Evolutionary conservation across 2,113 vertebrate genomes (phyloP).

Genomic region (Neodontobutis hainanensis): DNA sequence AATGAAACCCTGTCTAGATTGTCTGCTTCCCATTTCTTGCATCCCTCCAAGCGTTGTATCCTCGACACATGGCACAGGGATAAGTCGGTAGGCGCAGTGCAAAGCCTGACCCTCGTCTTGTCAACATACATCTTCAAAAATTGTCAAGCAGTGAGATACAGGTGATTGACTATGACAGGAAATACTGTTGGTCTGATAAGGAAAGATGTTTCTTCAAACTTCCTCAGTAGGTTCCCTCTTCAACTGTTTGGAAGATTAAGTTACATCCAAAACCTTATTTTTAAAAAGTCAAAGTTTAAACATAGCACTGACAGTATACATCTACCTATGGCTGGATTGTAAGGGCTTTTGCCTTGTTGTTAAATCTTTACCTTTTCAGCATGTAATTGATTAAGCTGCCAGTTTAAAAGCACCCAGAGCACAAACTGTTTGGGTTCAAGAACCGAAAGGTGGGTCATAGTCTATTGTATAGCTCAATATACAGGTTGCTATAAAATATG

Average conservation of each 20-base stretch:
- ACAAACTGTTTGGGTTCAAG: too few species aligned
- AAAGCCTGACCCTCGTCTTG: conserved; percentile 31
- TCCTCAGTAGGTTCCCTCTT: background rate
- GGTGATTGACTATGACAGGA: conserved; percentile 43
- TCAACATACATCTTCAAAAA: conserved; percentile 32
- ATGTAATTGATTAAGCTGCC: too few species aligned
- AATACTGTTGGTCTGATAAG: conserved; percentile 12
- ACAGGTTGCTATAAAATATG: too few species aligned
- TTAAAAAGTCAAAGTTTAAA: background rate
- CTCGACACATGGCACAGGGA: conserved; percentile 30
- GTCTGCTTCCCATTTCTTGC: conserved; percentile 55
- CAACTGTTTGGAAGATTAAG: background rate
- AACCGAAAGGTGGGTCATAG: too few species aligned
- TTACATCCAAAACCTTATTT: too few species aligned
- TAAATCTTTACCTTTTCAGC: too few species aligned
- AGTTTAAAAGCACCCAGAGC: too few species aligned
- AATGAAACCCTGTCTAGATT: conserved; percentile 57
- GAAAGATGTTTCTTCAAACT: background rate
- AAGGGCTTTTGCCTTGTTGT: too few species aligned
- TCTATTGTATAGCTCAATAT: too few species aligned
- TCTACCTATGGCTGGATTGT: too few species aligned
- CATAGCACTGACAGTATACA: too few species aligned
- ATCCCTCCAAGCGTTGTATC: conserved; percentile 20
- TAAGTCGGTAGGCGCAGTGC: conserved; percentile 32
- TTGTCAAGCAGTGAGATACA: conserved; percentile 38